These are phyloP conservation scores for Tortricodes alternella DNA, from an alignment of 2,888 invertebrate species.

Conservation along the genomic window DNA sequence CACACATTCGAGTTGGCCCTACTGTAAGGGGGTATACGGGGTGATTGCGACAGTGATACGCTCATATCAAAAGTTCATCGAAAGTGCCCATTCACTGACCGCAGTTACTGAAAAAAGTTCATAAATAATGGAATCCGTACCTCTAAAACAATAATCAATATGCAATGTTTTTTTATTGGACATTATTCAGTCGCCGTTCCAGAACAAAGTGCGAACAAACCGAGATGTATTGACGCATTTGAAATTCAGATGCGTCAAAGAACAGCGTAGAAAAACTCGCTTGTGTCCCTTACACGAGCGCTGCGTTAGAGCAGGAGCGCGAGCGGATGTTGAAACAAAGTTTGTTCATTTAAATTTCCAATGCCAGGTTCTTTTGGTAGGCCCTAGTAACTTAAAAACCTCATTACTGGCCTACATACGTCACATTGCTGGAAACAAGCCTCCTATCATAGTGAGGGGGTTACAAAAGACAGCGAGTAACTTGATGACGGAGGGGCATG, in stretches of 20 bases:
- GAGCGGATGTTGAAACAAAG: neutral
- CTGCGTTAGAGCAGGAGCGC: slow-evolving; percentile 3
- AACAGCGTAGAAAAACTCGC: slow-evolving; percentile 8
- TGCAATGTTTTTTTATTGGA: slow-evolving; percentile 23
- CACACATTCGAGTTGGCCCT: too few species aligned
- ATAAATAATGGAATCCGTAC: neutral
- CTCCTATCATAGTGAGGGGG: too few species aligned
- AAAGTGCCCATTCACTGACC: too few species aligned
- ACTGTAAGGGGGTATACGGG: too few species aligned
- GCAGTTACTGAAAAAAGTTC: too few species aligned
- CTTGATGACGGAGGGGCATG: too few species aligned
- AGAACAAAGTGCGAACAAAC: slow-evolving; percentile 12
- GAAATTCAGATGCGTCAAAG: slow-evolving; percentile 28
- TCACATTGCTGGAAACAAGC: too few species aligned
- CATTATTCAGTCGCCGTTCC: slow-evolving; percentile 14
- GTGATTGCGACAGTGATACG: too few species aligned
- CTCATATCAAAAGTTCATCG: too few species aligned
- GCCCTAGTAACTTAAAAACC: neutral
- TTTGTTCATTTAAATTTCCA: neutral
- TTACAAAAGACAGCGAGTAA: too few species aligned
- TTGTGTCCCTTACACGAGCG: slow-evolving; percentile 11
- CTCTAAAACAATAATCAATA: slow-evolving; percentile 14
- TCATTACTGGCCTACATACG: too few species aligned
- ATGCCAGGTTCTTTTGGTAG: neutral
- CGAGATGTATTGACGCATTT: slow-evolving; percentile 30